Base-by-base conservation (phyloP, 2,797 vertebrate genomes). In the Dendrocincla tyrannina region DNA sequence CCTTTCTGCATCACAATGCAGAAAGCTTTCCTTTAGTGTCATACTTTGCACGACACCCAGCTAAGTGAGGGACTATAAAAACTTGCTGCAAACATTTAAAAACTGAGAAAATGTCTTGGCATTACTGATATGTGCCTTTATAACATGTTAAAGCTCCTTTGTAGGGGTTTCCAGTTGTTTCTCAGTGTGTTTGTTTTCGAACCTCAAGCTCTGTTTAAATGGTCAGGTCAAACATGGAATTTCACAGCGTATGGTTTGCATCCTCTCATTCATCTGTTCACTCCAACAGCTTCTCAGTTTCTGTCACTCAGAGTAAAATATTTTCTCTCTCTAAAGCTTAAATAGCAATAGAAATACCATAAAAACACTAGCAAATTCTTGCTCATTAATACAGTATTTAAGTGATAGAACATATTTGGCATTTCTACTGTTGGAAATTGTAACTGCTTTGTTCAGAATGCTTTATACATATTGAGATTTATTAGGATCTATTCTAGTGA, bases 311-410 rank as follows among this genome's bases (percentile, higher is more conserved):
- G 33, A 85, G 33, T 33, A 78, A 88, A 91, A 85, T 50, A 86
- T 22, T n/a, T 56, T 44, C 77, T 84, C 39, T 74, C 72, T 41
- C 64, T 53, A 77, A 93, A 80, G 42, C 28, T 90, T 74, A 68
- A 83, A 73, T 19, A 76, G 60, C 44, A 70, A 85, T 13, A 82
- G 76, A 81, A 92, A 78, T 17, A 55, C 55, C 37, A 41, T 53
- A 80, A 75, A 91, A 88, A 86, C 86, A 77, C 19, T 27, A 62
- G 37, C 39, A 95, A 93, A 91, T 37, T 85, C 62, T 69, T 87
- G 35, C 74, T 92, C 50, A 81, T 62, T 67, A 89, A 84, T 42
- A 42, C 74, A 62, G 16, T 64, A 59, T 78, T 91, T 78, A 89
- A 92, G 55, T 62, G 28, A 87, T 47, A 85, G 47, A 55, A 10